Base-by-base conservation (phyloP, 2,797 vertebrate species). In the Furcifer pardalis region DNA sequence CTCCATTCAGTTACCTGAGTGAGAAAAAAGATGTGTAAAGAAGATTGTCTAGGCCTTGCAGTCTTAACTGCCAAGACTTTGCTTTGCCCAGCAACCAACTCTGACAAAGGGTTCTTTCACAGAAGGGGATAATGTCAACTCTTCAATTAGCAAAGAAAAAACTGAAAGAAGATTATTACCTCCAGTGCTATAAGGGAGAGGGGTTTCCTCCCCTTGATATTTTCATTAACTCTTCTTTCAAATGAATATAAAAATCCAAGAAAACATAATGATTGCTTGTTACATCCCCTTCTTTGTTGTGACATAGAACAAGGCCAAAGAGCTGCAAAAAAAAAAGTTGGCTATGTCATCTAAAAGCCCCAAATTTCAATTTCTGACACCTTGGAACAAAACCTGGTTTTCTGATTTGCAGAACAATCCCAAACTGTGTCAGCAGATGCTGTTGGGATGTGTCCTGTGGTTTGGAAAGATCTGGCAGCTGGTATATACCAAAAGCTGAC, bases 101-200 rank as follows among this genome's bases (percentile, higher is more conserved):
- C 42, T 89, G 86, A 98, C 97, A 98, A 98, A 97, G 96, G 94
- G 72, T 91, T 91, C 97, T 97, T 97, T 98, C 97, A 97, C 94
- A 84, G 86, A 81, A 94, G 86, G 86, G 89, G 95, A 97, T 95
- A 94, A 97, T 97, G 96, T 97, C 95, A 94, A 90, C 90, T 90
- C 95, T 84, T 95, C 95, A 97, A 96, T 97, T 97, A 97, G 96
- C 90, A 80, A 93, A 91, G 94, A 92, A 94, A 94, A 94, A 94
- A 91, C 94, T 87, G 80, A 93, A 92, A 92, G 94, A 95, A 94
- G 95, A 93, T 94, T 94, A 94, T 94, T 93, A 94, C 93, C 89
- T 90, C 90, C 88, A 95, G 12, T n/a, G 27, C 92, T 93, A 88
- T 88, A 87, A 79, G 83, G 90, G 92, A 44, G 60, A 12, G 40